These are phyloP conservation scores for Chesias legatella DNA, from an alignment of 2,888 invertebrate genomes.

Conservation along the genomic window DNA sequence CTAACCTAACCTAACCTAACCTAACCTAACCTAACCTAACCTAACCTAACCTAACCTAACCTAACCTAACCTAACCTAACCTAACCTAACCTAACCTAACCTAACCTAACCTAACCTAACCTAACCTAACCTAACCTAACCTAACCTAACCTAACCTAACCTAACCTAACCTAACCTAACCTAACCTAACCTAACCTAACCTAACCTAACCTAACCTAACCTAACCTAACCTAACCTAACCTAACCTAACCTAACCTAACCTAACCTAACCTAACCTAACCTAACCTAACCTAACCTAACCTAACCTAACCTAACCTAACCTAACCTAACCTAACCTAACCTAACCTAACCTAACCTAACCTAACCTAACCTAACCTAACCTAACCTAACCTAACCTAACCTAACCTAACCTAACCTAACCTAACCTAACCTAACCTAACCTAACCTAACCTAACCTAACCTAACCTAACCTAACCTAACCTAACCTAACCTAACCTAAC, in stretches of 20 bases:
- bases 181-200: conserved; percentile 8
- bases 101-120: no score
- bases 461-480: conserved; percentile 20
- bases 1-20: no score
- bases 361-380: conserved; percentile 25
- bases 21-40: no score
- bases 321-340: conserved; percentile 25
- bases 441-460: conserved; percentile 9
- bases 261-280: conserved; percentile 9
- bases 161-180: conserved; percentile 8
- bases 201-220: conserved; percentile 8
- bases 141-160: no score
- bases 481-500: conserved; percentile 20
- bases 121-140: no score
- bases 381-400: conserved; percentile 19
- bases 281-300: conserved; percentile 24
- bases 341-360: conserved; percentile 26
- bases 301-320: conserved; percentile 27
- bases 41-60: no score
- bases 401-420: conserved; percentile 18
- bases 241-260: conserved; percentile 8
- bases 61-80: no score
- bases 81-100: no score
- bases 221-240: conserved; percentile 9
- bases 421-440: conserved; percentile 14